Conservation (phyloP, 1,140 invertebrate species). For the Sarcophaga bullata region DNA sequence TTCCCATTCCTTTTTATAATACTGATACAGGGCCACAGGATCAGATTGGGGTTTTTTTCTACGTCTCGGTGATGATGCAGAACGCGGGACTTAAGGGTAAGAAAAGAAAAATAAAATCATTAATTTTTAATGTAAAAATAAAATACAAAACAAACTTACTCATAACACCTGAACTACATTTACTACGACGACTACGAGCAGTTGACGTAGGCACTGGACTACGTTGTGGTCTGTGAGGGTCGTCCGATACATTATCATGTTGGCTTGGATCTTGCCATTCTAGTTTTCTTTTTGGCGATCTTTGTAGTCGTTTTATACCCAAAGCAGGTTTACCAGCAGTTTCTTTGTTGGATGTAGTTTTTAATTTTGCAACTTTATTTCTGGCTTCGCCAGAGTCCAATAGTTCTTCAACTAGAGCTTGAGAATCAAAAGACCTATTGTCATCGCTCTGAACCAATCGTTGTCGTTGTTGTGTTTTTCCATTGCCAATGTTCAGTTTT, state of each 20-base stretch:
- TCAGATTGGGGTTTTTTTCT: conserved; percentile 62
- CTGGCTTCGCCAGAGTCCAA: neutral
- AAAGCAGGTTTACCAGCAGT: no score
- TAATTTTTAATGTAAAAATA: no score
- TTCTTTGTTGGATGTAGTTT: neutral
- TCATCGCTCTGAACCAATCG: neutral
- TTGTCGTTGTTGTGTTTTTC: neutral
- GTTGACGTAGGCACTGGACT: neutral
- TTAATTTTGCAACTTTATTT: neutral
- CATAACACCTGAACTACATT: neutral
- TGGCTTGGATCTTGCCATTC: neutral
- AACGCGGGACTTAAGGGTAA: conserved; percentile 30
- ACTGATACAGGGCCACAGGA: conserved; percentile 79
- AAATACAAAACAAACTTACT: neutral
- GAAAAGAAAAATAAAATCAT: conserved; percentile 15
- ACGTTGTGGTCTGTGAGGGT: neutral
- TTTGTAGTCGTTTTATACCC: conserved; percentile 8
- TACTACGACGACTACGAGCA: neutral
- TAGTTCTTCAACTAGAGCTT: neutral
- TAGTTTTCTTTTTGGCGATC: conserved; percentile 3
- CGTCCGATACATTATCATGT: neutral
- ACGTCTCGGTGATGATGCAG: conserved; percentile 35
- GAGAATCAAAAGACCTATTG: conserved; percentile 9
- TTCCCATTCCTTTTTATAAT: conserved; percentile 79
- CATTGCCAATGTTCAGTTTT: conserved; percentile 7